Base-by-base conservation (phyloP, 2,888 invertebrate species). In the Nemoura dubitans region DNA sequence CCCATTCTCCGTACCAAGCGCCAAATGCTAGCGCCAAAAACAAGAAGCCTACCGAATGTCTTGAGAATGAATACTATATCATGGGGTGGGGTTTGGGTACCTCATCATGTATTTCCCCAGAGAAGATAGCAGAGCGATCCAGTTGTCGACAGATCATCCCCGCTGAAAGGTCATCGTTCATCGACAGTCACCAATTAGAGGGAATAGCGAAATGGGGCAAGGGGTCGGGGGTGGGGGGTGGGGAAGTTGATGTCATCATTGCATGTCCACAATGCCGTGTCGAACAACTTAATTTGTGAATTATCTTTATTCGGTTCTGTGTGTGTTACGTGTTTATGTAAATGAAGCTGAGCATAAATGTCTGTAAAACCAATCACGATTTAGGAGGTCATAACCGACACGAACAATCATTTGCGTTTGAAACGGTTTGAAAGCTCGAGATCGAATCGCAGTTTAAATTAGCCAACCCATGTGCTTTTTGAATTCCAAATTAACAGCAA, bases 291-390 rank as follows among this genome's bases (percentile, higher is more conserved):
- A 81, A 81, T 81, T 81, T 28, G 30, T 29, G 81, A 29, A 81
- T 81, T 81, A 81, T 30, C 81, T 81, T 30, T 28, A 81, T 30
- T 30, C n/a, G 10, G n/a, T 10, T 30, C 5, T 26, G 21, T 59
- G 59, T 59, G 59, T 21, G 28, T 78, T 78, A 78, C 81, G 81
- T 81, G 81, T 81, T 81, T 28, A 81, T 81, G 81, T 30, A 81
- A 81, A 81, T 81, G 81, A 81, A 30, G n/a, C n/a, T 30, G 30
- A 81, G 28, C 30, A 30, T 28, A 81, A 28, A 81, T 81, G 30
- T 21, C n/a, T 81, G n/a, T 29, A 29, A 29, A 29, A n/a, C 81
- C 30, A 81, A 81, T 81, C 81, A 81, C 81, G 81, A 81, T 81
- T 81, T 81, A 14, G 81, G 81, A 81, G 81, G 81, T 81, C 81